Base-by-base conservation (phyloP, 1,140 invertebrate species). In the Drosophila elegans region DNA sequence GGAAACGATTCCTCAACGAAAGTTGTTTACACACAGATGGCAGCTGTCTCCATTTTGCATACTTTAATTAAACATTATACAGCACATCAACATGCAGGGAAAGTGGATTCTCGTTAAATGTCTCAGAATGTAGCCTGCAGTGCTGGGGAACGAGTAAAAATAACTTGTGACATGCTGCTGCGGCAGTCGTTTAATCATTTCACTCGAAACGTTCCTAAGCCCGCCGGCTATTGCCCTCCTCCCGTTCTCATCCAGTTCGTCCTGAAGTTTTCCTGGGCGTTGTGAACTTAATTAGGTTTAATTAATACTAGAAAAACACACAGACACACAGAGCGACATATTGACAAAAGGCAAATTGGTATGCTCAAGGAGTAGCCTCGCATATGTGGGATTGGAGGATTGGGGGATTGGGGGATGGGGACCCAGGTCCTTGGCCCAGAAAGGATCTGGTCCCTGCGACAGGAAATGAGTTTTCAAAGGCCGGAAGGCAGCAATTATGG, bases 401-500 rank as follows among this genome's bases (percentile, higher is more conserved):
- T 21, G 16, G 16, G 16, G 16, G 16, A 21, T 21, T 21, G 16
- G 16, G 16, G 1, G 16, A 21, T 21, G 34, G 12, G 34, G 60
- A n/a, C 45, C 16, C 29, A 13, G 46, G 49, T 7, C 49, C 13
- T 34, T 36, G 32, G 32, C 32, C 10, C 56, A 13, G 11, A 42
- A 44, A 38, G 59, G 29, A 53, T 39, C 41, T 3, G 13, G 41
- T 42, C 44, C 29, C 29, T 46, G 10, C 32, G 78, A 76, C 78
- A 71, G 81, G 81, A 85, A 85, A 85, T 85, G 81, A 85, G 81
- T 85, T 85, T 85, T 69, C 74, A 61, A 85, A 78, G 74, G 74
- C 81, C 81, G 81, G 81, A 85, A 85, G 81, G 81, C 82, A 74
- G 74, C 68, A 85, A 85, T 85, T 85, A 85, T 84, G 76, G 49